Base-by-base conservation (phyloP, 2,113 vertebrate species). In the Lepus americanus region DNA sequence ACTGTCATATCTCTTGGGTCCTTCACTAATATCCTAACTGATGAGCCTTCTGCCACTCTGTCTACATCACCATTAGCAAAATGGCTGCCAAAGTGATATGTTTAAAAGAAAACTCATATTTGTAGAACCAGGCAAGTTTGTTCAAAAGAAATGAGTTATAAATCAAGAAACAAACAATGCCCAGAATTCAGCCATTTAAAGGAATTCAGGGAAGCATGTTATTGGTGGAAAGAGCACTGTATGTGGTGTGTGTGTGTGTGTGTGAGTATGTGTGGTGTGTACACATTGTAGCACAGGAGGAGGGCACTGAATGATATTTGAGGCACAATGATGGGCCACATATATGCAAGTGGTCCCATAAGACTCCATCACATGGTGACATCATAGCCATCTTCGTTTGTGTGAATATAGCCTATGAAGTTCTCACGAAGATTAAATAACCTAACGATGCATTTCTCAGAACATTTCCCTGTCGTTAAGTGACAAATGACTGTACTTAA, bases 121-220 rank as follows among this genome's bases (percentile, higher is more conserved):
- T 59, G 3, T 3, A 67, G 17, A 80, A 67, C 63, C 22, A 83
- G 10, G 8, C 1, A 51, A 63, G 33, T 59, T 78, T 77, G n/a
- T 73, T 23, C n/a, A 82, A 86, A 87, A 25, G 22, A 79, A 94
- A 89, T 51, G 7, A 74, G 31, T 69, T 49, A 16, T 39, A 44
- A 85, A 67, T 66, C 36, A 82, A 90, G 31, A 79, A 31, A 9
- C 49, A 25, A 66, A 90, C 53, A 59, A 70, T 2, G 0, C n/a
- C 1, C 36, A 87, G 17, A 93, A 20, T n/a, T n/a, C 19, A 64
- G 17, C 8, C 14, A 83, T 10, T 67, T 66, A 67, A 84, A 31
- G 12, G 11, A 63, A 7, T 2, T 0, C 80, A 49, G 5, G 23
- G 14, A 53, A 17, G 49, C 12, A 19, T 16, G 5, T 51, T 39